Evolutionary conservation across 1,140 invertebrate genomes (phyloP), one percentile per base, ranked within the genome.

Genomic region (Hyles vespertilio): DNA sequence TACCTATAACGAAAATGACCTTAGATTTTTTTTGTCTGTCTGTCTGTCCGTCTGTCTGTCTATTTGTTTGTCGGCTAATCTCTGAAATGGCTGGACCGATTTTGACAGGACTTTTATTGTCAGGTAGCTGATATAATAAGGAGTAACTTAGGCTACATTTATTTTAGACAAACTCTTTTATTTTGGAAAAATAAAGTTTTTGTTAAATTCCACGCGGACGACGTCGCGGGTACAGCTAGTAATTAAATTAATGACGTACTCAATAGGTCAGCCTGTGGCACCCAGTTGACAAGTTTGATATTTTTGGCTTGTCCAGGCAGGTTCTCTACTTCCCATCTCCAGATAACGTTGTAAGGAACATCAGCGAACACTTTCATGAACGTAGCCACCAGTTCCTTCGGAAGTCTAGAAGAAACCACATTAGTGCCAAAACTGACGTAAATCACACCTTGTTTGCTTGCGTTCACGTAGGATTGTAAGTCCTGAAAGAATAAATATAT

Each of bases 401-500:
- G 77, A 48, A 92, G 65, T n/a, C 83, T 67, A 2, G 70, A 61
- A 47, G 84, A 78, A 58, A 80, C 75, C 0, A 91, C 62, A 44
- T 84, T 90, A 6, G 89, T 87, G 3, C 91, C 91, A 9, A 92
- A 74, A 62, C 89, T 91, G 61, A 92, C 88, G 54, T 91, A 91
- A 56, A 85, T 77, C 1, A 80, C 73, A n/a, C 79, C 79, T 55
- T 78, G 59, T 33, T 61, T 60, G 2, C 72, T 76, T 36, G 61
- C 57, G 51, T 80, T 69, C 11, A 77, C 54, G 46, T 69, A 80
- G 10, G 46, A 33, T 53, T 79, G 6, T 51, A 33, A 22, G 0
- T 22, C 22, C 46, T 48, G n/a, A 48, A n/a, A 48, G 5, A 48
- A 9, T 6, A 11, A 10, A 22, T 22, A 22, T 22, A 22, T 22